These are phyloP conservation scores for Candoia aspera DNA, from an alignment of 2,113 vertebrate species.

Conservation along the genomic window DNA sequence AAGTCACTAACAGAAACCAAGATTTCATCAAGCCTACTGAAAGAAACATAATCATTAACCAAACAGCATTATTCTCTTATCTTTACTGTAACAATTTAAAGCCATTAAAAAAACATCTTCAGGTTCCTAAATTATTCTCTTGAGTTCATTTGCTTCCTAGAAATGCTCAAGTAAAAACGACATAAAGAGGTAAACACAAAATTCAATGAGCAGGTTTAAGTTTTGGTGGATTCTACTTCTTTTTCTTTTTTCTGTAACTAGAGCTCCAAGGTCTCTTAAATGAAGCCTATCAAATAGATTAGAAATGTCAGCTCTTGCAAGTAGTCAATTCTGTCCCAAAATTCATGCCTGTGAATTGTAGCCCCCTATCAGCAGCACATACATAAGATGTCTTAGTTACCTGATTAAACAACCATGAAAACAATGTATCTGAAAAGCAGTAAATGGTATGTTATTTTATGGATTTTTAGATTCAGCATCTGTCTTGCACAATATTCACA, in stretches of 20 bases:
- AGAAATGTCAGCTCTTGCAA: not conserved
- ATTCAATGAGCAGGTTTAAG: not conserved
- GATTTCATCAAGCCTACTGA: conserved; percentile 36
- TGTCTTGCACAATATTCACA: not conserved
- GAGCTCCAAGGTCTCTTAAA: not conserved
- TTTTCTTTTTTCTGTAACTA: not conserved
- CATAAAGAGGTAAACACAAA: not conserved
- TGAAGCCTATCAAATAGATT: not conserved
- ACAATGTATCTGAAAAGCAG: not conserved
- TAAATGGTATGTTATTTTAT: not conserved
- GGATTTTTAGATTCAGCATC: not conserved
- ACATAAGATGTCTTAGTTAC: not conserved
- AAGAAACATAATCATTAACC: conserved; percentile 48
- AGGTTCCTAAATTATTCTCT: conserved; percentile 30
- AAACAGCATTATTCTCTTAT: conserved; percentile 32
- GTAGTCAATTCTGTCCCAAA: no score
- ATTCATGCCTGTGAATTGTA: not conserved
- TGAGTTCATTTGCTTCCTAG: not conserved
- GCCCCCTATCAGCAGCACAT: not conserved
- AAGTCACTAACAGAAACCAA: conserved; percentile 47
- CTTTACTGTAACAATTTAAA: not conserved
- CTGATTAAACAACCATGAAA: not conserved
- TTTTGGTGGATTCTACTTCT: not conserved
- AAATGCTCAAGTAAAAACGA: conserved; percentile 10
- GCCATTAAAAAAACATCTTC: not conserved